Percentiles rank a stretch among this genome's conserved stretches.
Evolutionary conservation across 2,888 invertebrate species (phyloP).

Genomic region (Microctonus aethiopoides): DNA sequence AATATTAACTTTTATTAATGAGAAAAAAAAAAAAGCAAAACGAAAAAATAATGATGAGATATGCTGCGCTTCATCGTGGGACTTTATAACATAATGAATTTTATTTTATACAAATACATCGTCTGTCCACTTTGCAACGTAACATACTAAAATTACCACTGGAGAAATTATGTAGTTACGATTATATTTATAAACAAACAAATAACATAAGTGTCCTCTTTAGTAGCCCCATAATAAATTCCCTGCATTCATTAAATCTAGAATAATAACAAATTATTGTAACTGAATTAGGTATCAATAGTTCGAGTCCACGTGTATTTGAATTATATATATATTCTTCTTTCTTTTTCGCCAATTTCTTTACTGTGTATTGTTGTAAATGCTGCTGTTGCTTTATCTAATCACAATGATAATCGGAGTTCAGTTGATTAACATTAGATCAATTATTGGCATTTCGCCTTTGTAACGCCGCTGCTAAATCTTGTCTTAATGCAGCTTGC

Average conservation of each 20-base stretch:
- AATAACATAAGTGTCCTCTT: constrained; percentile 48
- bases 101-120: constrained; percentile 61
- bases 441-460: constrained; percentile 80
- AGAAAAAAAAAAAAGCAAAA: constrained; percentile 22
- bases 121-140: constrained; percentile 54
- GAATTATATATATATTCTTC: constrained; percentile 25
- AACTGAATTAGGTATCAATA: constrained; percentile 49
- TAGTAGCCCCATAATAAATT: constrained; percentile 51
- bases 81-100: constrained; percentile 59
- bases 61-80: constrained; percentile 43
- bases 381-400: constrained; percentile 44
- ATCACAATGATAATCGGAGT: constrained; percentile 62
- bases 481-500: constrained; percentile 86
- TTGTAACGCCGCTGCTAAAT: constrained; percentile 85
- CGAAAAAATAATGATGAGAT: constrained; percentile 27
- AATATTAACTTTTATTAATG: constrained; percentile 13
- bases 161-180: constrained; percentile 43
- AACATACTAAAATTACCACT: constrained; percentile 48
- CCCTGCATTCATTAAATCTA: constrained; percentile 53
- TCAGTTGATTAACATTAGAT: constrained; percentile 57
- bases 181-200: constrained; percentile 49
- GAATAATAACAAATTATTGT: constrained; percentile 57
- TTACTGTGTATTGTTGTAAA: constrained; percentile 31
- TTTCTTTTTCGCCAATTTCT: constrained; percentile 40
- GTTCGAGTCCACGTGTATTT: constrained; percentile 38